Evolutionary conservation across 1,140 invertebrate species (phyloP), one percentile per base, ranked within the genome.

Genomic region (Neuroterus valhalla): DNA sequence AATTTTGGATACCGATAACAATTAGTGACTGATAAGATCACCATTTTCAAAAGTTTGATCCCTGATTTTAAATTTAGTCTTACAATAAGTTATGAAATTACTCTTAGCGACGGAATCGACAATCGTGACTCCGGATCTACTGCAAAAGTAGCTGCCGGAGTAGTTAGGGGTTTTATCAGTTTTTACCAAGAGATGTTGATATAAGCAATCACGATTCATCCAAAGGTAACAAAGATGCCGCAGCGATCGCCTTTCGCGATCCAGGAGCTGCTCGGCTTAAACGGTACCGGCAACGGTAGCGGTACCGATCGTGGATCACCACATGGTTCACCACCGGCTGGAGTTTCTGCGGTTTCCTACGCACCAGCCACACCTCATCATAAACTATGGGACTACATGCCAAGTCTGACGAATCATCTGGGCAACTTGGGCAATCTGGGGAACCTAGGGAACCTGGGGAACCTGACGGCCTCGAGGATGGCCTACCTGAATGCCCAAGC

Each of bases 191-290:
- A 72, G 26, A 82, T 83, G 79, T 71, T 76, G 72, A 77, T 80
- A 52, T 80, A 68, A 82, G 26, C 3, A 3, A 31, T 48, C 62
- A 79, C n/a, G 31, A 81, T 80, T 74, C 55, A 78, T 62, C 48
- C 72, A 42, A 76, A 84, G 70, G 66, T 76, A 52, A 70, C 78
- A 67, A 88, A 89, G 67, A 93, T 95, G 92, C 95, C 95, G 78
- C 96, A 97, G 89, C 91, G 96, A 80, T 96, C 95, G 77, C 96
- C 96, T 17, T 98, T 97, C 90, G 96, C 95, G 78, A 97, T 97
- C 85, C 96, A 98, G 88, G 96, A 98, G 91, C 91, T 97, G 79
- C 91, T 97, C 81, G 96, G 96, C 1, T 89, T 97, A 45, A 94
- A 94, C 55, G 89, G 88, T 15, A 85, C 85, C 71, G 86, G 83